Evolutionary conservation across 2,888 invertebrate species (phyloP).

Genomic region (Mythimna loreyi): DNA sequence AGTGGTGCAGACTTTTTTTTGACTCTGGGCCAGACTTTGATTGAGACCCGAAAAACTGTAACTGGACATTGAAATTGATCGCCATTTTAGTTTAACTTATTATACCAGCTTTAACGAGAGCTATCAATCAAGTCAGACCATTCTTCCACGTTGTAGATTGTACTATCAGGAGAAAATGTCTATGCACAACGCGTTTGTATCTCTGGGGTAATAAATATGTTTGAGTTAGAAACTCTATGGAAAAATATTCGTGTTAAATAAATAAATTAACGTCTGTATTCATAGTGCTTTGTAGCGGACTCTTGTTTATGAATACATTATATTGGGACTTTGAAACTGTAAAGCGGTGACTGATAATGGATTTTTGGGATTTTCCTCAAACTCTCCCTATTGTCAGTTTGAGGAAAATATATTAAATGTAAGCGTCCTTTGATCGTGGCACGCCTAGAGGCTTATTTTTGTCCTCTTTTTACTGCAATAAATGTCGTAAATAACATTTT

Average conservation of each 20-base stretch:
- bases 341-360: background rate
- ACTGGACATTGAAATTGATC: too few species aligned
- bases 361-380: background rate
- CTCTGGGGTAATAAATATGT: constrained; percentile 53
- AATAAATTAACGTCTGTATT: constrained; percentile 39
- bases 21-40: too few species aligned
- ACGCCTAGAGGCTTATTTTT: background rate
- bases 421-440: background rate
- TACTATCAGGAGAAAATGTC: constrained; percentile 42
- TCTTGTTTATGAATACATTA: background rate
- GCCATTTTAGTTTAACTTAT: too few species aligned
- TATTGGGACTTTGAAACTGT: background rate
- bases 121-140: constrained; percentile 3
- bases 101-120: rapidly evolving
- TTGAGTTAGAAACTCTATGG: constrained; percentile 32
- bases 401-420: background rate
- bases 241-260: constrained; percentile 46
- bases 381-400: background rate
- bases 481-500: background rate
- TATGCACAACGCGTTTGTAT: constrained; percentile 46
- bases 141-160: background rate
- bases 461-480: background rate
- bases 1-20: too few species aligned
- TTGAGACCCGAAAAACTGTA: too few species aligned
- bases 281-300: background rate